Base-by-base conservation (phyloP, 1,140 invertebrate genomes). In the Batillaria attramentaria region DNA sequence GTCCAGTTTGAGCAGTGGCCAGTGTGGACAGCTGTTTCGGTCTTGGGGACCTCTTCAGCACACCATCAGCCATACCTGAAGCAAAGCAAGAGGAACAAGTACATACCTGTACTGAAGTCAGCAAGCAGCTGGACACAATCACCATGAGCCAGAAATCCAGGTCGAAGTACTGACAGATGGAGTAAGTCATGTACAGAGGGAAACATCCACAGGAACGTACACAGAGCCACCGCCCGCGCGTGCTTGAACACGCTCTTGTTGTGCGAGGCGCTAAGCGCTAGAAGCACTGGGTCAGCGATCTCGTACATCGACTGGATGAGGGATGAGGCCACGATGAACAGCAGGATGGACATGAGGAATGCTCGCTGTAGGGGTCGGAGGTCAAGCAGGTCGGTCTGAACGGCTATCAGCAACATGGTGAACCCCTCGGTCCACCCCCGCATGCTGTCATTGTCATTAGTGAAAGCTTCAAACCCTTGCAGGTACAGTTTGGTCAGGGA, bases 71-170 rank as follows among this genome's bases (percentile, higher is more conserved):
- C n/a, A n/a, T n/a, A n/a, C n/a, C n/a, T n/a, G n/a, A n/a, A n/a
- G n/a, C n/a, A n/a, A 50, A 24, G 46, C 10, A 50, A 33, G 33
- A 72, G 35, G 8, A 16, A 50, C 41, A 72, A 28, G 8, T 46
- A 75, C 54, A 13, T 24, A 42, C 73, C 83, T 93, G 93, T 31
- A 93, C 91, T 35, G 93, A 93, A 2, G 92, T 93, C 72, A 96
- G 93, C 16, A 98, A 90, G 31, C 96, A 97, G 24, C 97, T 95
- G 18, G 95, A 91, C 0, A 95, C 93, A 54, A 91, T 91, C 96
- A 96, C 92, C 54, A 96, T 95, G 0, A 98, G 95, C 46, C 97
- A 97, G 54, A 98, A 90, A 46, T 98, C 92, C 95, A 97, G 97
- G 0, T 97, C 97, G 13, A 94, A 93, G 86, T 97, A 96, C 73